A percentile compares a stretch with the other conserved stretches of the same genome.
Evolutionary conservation across 2,888 invertebrate genomes (phyloP).

Genomic region (Fabriciana adippe): DNA sequence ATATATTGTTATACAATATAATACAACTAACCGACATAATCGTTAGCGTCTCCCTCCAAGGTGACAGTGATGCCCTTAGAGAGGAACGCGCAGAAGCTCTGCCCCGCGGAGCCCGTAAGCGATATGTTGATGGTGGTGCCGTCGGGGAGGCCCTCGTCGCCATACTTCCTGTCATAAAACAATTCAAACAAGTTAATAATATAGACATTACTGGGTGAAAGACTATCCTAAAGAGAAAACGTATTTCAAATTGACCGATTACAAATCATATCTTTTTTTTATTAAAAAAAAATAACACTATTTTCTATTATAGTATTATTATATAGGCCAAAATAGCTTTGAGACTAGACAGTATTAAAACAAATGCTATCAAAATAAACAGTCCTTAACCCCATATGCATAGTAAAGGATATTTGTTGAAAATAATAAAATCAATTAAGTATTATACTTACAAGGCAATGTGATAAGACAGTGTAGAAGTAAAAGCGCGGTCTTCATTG

Average conservation of each 20-base stretch:
- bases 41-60: slow-evolving; percentile 98
- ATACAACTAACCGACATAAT: slow-evolving; percentile 91
- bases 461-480: slow-evolving; percentile 95
- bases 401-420: too few species aligned
- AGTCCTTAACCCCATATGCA: too few species aligned
- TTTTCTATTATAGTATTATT: too few species aligned
- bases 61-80: slow-evolving; percentile 94
- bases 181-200: not conserved
- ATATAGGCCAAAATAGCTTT: too few species aligned
- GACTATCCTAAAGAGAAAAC: too few species aligned
- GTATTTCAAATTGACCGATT: too few species aligned
- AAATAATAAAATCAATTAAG: too few species aligned
- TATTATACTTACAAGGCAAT: slow-evolving; percentile 91
- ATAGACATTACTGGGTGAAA: too few species aligned
- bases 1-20: not conserved
- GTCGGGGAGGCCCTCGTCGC: slow-evolving; percentile 92
- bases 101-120: slow-evolving; percentile 96
- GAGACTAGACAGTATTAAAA: too few species aligned
- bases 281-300: too few species aligned
- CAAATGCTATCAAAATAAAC: too few species aligned
- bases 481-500: slow-evolving; percentile 96
- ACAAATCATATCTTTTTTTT: too few species aligned
- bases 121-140: slow-evolving; percentile 89
- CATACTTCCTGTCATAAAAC: slow-evolving; percentile 86
- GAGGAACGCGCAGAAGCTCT: slow-evolving; percentile 99